Percentiles rank a stretch among this genome's conserved stretches.
phyloP scores from a whole-genome alignment of 2,888 invertebrate genomes.

The Girardia tigrina region DNA sequence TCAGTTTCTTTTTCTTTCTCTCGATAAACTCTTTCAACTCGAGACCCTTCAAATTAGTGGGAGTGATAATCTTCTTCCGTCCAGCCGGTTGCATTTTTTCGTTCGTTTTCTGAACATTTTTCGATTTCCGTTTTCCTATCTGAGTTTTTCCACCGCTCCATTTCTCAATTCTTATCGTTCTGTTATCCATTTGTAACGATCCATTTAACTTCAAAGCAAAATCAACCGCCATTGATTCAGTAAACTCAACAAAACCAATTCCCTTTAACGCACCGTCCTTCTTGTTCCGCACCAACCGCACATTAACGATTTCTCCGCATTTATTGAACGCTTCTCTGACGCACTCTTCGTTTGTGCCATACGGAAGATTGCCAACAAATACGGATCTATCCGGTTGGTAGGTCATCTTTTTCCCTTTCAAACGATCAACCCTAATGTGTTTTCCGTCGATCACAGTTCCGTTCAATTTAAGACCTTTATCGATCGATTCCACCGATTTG shows the following conservation, averaged over 20 bases:
- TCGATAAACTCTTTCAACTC: not conserved
- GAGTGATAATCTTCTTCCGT: not conserved
- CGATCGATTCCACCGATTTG: not conserved
- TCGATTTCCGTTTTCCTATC: not conserved
- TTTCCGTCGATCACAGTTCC: not conserved
- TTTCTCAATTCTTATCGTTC: not conserved
- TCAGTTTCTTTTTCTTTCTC: not conserved
- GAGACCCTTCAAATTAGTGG: not conserved
- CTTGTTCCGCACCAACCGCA: not conserved
- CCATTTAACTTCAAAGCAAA: not conserved
- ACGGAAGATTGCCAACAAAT: slow-evolving; percentile 12
- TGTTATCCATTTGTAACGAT: not conserved
- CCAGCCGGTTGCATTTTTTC: too few species aligned
- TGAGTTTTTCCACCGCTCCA: not conserved
- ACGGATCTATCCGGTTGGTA: not conserved
- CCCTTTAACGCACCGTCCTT: not conserved
- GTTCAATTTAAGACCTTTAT: not conserved
- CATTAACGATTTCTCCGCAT: slow-evolving; percentile 23
- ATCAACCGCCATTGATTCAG: not conserved
- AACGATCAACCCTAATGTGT: not conserved
- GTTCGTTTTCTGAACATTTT: not conserved
- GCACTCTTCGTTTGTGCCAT: not conserved
- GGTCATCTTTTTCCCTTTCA: not conserved
- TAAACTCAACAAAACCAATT: slow-evolving; percentile 24
- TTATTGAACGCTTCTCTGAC: not conserved